Percentiles rank a stretch among this genome's conserved stretches.
These are phyloP conservation scores for Thymelicus sylvestris DNA, from an alignment of 2,888 invertebrate species.

Conservation along the genomic window DNA sequence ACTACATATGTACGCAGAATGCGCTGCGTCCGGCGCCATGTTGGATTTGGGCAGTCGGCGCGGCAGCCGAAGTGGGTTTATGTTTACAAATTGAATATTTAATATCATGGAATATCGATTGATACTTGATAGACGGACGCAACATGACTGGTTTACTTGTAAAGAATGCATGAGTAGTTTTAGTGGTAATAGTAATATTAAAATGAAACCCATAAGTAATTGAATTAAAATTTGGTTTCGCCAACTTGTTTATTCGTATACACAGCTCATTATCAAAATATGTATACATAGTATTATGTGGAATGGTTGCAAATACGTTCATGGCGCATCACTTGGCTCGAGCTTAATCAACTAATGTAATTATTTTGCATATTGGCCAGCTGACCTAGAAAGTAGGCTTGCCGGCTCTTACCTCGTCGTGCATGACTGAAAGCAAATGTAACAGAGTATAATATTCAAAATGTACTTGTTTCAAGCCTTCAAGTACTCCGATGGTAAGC, in stretches of 20 bases:
- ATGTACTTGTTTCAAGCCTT: background rate
- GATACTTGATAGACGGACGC: slow-evolving; percentile 9
- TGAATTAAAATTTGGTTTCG: too few species aligned
- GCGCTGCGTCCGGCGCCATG: slow-evolving; percentile 21
- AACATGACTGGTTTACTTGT: background rate
- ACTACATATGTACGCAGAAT: slow-evolving; percentile 2
- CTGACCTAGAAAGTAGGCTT: slow-evolving; percentile 39
- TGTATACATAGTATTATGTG: background rate
- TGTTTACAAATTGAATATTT: slow-evolving; percentile 17
- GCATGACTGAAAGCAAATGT: slow-evolving; percentile 30
- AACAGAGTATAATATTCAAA: background rate
- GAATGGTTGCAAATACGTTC: background rate
- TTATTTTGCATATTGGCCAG: slow-evolving; percentile 38
- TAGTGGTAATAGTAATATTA: background rate
- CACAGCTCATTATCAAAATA: too few species aligned
- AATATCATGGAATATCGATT: slow-evolving; percentile 4
- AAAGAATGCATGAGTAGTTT: background rate
- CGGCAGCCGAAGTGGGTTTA: slow-evolving; percentile 3
- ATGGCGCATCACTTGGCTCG: slow-evolving; percentile 10
- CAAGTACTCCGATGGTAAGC: too few species aligned
- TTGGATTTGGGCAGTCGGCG: slow-evolving; percentile 20
- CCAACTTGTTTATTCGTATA: too few species aligned
- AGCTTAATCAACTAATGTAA: slow-evolving; percentile 42
- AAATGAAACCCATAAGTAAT: too few species aligned
- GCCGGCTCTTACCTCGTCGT: slow-evolving; percentile 1